Base-by-base conservation (phyloP, 2,797 vertebrate genomes). In the Mus minutoides region DNA sequence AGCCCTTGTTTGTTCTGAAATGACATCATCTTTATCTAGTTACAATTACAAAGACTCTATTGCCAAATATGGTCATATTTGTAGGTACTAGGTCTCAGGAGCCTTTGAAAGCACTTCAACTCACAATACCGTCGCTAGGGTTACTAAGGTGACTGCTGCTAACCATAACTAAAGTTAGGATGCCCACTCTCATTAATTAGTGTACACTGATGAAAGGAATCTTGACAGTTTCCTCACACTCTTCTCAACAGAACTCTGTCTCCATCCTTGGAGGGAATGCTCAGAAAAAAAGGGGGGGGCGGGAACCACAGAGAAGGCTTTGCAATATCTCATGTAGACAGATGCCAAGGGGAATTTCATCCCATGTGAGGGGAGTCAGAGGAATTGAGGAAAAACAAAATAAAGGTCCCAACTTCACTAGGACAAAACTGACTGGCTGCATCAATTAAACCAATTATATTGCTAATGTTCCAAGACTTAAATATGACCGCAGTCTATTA, bases 271-370 rank as follows among this genome's bases (percentile, higher is more conserved):
- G 24, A 56, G 43, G 34, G 52, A 40, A 31, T 34, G 78, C 60
- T 83, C 29, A 37, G 9, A 77, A 86, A 86, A 88, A 89, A 96
- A 89, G n/a, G n/a, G n/a, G n/a, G n/a, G n/a, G n/a, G n/a, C n/a
- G 14, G 10, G 71, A 94, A 92, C 10, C 80, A 22, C 0, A 4
- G 19, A 31, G 86, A 56, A 76, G n/a, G 17, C 14, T 95, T 71
- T 76, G 62, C 95, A 60, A 49, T 69, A 21, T 52, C 29, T 54
- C 84, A 2, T n/a, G 64, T 67, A 90, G 89, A 71, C 12, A 94
- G 46, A 22, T n/a, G n/a, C 24, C 21, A 0, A 3, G 58, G 26
- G 86, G 80, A 64, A 75, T 75, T 67, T 49, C 21, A 60, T 17
- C 7, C 7, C 60, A 85, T 40, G 14, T 60, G 75, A 52, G 3